Base-by-base conservation (phyloP, 1,140 invertebrate genomes). In the Uloborus diversus region DNA sequence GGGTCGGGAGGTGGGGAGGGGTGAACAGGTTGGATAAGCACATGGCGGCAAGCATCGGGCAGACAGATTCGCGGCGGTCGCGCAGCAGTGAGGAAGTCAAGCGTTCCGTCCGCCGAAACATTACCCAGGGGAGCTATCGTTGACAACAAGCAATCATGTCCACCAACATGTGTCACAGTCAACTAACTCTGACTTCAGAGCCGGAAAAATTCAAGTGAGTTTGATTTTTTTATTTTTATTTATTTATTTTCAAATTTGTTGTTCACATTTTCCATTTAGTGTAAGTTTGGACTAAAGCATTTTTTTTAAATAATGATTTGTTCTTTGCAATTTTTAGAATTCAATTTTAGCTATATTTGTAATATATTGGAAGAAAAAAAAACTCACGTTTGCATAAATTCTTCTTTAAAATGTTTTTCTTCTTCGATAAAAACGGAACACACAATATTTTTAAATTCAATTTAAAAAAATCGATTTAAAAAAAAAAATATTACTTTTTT, bases 101-200 rank as follows among this genome's bases (percentile, higher is more conserved):
- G 32, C 57, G 47, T 37, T 20, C 7, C 33, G 33, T 32, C 53
- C 53, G 53, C 35, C 27, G 66, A 69, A 56, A 53, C 33, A 49
- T 37, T 20, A 30, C 49, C 49, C 27, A 56, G 35, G n/a, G n/a
- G 3, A 59, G 4, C 11, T 35, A 4, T n/a, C 32, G 25, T 11
- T 25, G 30, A 56, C 32, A 62, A 33, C 28, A 37, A 33, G 20
- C 70, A 42, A 42, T n/a, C 35, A 78, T 78, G 73, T 37, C 61
- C 30, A 78, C 59, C 4, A 78, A 62, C 61, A 51, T 78, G 59
- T 28, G 73, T 2, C 70, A 75, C 20, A 75, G 70, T 32, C 70
- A 75, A 23, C 57, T 75, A 17, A 75, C 70, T n/a, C 70, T 75
- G n/a, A 75, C 70, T 5, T 75, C 70, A 5, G 70, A 75, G 56